Evolutionary conservation across 1,140 invertebrate genomes (phyloP).

Genomic region (Drosophila mauritiana): DNA sequence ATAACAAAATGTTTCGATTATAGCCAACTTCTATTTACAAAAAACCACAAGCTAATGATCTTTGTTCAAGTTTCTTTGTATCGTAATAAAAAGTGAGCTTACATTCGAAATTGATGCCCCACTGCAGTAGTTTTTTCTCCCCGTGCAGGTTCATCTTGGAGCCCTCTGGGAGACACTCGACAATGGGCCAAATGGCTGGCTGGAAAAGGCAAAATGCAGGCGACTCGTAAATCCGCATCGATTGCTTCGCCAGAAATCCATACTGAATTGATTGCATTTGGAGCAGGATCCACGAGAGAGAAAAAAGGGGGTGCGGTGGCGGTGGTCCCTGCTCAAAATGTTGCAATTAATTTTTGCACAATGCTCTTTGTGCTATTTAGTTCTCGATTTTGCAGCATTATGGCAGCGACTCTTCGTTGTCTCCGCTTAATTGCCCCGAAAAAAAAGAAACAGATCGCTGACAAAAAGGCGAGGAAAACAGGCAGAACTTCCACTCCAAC

Average conservation of each 20-base stretch:
- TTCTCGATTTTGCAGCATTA: slow-evolving; percentile 64
- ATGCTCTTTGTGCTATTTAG: slow-evolving; percentile 80
- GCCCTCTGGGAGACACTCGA: slow-evolving; percentile 57
- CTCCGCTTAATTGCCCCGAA: slow-evolving; percentile 63
- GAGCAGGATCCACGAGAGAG: neutral
- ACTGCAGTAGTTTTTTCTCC: neutral
- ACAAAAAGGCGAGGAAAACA: slow-evolving; percentile 13
- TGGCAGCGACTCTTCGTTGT: slow-evolving; percentile 50
- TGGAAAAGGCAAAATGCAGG: slow-evolving; percentile 58
- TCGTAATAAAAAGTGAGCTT: neutral
- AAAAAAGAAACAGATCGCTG: slow-evolving; percentile 19
- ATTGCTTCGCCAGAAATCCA: slow-evolving; percentile 75
- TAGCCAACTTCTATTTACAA: too few species aligned
- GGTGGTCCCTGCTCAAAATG: slow-evolving; percentile 72
- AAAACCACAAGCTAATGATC: too few species aligned
- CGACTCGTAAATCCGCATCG: slow-evolving; percentile 68
- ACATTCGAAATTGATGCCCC: too few species aligned
- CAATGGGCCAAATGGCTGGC: slow-evolving; percentile 78
- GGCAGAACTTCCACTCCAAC: slow-evolving; percentile 4
- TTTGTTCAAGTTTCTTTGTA: too few species aligned
- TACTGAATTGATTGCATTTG: slow-evolving; percentile 76
- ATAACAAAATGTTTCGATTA: neutral
- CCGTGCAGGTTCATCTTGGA: slow-evolving; percentile 22
- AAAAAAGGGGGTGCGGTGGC: neutral
- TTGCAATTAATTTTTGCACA: slow-evolving; percentile 83